Evolutionary conservation across 2,113 vertebrate species (phyloP).

Genomic region (Syngnathus floridae): DNA sequence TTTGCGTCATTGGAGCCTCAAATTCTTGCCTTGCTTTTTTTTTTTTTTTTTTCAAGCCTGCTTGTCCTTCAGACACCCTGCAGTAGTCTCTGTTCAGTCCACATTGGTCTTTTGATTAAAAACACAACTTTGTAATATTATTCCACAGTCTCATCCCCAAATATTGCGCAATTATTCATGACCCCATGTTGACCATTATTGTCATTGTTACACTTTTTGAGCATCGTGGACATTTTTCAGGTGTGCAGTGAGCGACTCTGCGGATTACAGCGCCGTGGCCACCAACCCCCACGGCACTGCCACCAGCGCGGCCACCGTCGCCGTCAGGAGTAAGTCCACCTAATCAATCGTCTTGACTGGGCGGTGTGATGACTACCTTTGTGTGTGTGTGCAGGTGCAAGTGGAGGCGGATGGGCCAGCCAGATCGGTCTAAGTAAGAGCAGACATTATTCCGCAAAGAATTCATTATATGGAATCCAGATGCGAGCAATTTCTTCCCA

Average conservation of each 20-base stretch:
- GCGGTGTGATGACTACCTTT: background rate
- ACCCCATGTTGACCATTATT: background rate
- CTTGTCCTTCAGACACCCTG: background rate
- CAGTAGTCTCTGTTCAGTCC: background rate
- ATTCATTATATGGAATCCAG: too few species aligned
- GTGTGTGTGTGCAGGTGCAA: conserved; percentile 68
- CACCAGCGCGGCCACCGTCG: conserved; percentile 80
- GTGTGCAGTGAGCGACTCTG: conserved; percentile 83
- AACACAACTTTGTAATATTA: background rate
- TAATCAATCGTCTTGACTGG: background rate
- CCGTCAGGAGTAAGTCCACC: conserved; percentile 80
- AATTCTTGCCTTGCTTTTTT: conserved; percentile 25
- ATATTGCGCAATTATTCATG: background rate
- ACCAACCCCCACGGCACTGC: conserved; percentile 81
- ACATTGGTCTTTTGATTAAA: background rate
- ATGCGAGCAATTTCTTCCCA: background rate
- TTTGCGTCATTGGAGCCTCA: conserved; percentile 72
- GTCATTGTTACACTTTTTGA: too few species aligned
- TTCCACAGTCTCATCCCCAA: background rate
- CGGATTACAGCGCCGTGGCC: conserved; percentile 87
- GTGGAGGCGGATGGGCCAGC: conserved; percentile 68
- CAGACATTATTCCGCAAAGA: background rate
- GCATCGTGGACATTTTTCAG: too few species aligned
- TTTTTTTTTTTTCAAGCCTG: background rate
- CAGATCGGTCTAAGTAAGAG: conserved; percentile 65